Conservation (phyloP, 2,888 invertebrate genomes). For the Drosophila mulleri region DNA sequence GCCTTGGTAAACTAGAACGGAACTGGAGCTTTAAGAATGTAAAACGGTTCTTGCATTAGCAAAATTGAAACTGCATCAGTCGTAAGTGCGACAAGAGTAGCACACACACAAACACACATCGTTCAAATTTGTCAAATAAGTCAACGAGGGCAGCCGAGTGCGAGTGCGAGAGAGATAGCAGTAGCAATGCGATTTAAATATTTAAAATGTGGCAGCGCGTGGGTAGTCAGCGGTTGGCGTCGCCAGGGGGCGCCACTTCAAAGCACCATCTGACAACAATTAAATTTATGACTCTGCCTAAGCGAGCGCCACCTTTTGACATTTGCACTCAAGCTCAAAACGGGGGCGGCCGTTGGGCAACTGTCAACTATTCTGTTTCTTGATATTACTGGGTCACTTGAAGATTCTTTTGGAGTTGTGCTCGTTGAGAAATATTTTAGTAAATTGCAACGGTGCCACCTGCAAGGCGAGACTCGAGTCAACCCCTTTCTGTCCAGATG, state of each 20-base stretch:
- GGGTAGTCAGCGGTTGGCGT: constrained; percentile 24
- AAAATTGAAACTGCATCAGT: constrained; percentile 61
- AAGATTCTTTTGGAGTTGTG: constrained; percentile 16
- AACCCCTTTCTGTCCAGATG: constrained; percentile 42
- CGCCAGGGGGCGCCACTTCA: constrained; percentile 54
- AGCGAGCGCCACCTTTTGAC: constrained; percentile 48
- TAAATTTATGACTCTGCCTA: constrained; percentile 46
- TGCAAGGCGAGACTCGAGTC: constrained; percentile 4
- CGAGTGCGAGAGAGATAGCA: not conserved
- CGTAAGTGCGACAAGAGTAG: constrained; percentile 9
- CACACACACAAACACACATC: not conserved
- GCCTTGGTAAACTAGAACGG: constrained; percentile 74
- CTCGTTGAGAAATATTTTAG: constrained; percentile 30
- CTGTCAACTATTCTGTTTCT: constrained; percentile 29
- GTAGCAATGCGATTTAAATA: constrained; percentile 7
- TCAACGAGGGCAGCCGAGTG: not conserved
- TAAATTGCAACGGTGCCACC: constrained; percentile 29
- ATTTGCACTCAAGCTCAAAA: constrained; percentile 44
- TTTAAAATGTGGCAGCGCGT: not conserved
- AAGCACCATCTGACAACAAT: constrained; percentile 57
- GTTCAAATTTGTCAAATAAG: constrained; percentile 21
- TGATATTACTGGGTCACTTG: constrained; percentile 28
- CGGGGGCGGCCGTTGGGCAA: constrained; percentile 3
- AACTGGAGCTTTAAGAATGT: constrained; percentile 54
- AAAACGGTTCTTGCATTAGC: constrained; percentile 68